Base-by-base conservation (phyloP, 2,113 vertebrate genomes). In the Eonycteris spelaea region DNA sequence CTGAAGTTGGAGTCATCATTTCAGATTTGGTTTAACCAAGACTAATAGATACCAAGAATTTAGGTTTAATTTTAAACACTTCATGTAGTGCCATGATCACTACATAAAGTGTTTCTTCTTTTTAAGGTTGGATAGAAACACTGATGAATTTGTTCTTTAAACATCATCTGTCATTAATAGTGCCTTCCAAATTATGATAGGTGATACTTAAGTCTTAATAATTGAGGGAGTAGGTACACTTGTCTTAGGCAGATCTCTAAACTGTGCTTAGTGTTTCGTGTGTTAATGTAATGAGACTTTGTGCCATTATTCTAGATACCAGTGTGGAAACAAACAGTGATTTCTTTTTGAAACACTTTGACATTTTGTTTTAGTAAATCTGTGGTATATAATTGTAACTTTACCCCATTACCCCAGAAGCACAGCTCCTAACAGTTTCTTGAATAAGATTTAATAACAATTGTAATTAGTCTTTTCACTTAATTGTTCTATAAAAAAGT, bases 341-440 rank as follows among this genome's bases (percentile, higher is more conserved):
- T 85, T 94, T 94, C 43, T 70, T 91, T 21, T 92, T 74, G 55
- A 78, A 61, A 74, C 3, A 68, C 8, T 45, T 43, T 14, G 24
- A 45, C 43, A 40, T 63, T 92, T 92, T 92, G 73, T 89, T 95
- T 92, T n/a, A 82, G 61, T 92, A 94, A 85, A n/a, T 63, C 28
- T 86, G 28, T 75, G 59, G 33, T 16, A 9, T 80, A 53, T 57
- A 63, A 63, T 90, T 95, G 10, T 75, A 89, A 80, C 73, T 4
- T 38, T 86, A 30, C 28, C 12, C 59, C 22, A 19, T n/a, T 86
- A 30, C 28, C 12, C 59, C 22, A 24, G 30, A 45, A 86, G 57
- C 10, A 71, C 40, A 88, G n/a, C 9, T 74, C 33, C 43, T 67
- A 53, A 38, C 33, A 57, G n/a, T 2, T 68, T 89, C 91, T 57